Evolutionary conservation across 2,888 invertebrate genomes (phyloP).

Genomic region (Villa cingulata): DNA sequence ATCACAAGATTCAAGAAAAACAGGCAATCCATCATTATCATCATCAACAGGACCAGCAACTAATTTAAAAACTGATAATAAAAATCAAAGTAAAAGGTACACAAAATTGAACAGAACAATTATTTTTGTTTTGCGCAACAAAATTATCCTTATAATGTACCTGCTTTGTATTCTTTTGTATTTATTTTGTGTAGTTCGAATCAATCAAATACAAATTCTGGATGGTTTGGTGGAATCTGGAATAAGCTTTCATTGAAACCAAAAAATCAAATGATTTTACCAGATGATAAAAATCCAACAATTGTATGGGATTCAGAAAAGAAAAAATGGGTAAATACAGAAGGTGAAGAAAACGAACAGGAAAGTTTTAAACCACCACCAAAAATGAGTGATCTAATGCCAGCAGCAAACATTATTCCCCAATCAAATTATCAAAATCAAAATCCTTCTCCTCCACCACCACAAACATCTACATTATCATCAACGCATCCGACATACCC

Average conservation of each 20-base stretch:
- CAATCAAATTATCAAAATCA: neutral
- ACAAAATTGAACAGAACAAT: neutral
- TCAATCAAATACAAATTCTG: conserved; percentile 30
- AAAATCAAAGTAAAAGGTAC: conserved; percentile 8
- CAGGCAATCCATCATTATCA: too few species aligned
- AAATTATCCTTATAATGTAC: neutral
- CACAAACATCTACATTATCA: conserved; percentile 7
- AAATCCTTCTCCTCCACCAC: neutral
- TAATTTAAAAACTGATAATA: conserved; percentile 12
- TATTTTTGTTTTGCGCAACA: neutral
- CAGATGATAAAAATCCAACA: conserved; percentile 85
- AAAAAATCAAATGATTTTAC: conserved; percentile 90
- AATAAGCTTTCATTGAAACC: conserved; percentile 68
- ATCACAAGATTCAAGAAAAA: conserved; percentile 5
- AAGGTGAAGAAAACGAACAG: conserved; percentile 49
- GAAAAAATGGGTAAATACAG: conserved; percentile 76
- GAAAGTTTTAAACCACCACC: conserved; percentile 51
- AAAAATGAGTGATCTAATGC: conserved; percentile 46
- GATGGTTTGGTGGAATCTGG: conserved; percentile 82
- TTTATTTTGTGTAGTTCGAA: conserved; percentile 19
- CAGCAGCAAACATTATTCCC: conserved; percentile 10
- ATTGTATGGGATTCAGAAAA: conserved; percentile 87
- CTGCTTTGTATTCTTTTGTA: neutral
- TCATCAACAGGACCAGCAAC: conserved; percentile 10
- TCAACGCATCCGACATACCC: neutral